phyloP scores from a whole-genome alignment of 2,797 vertebrate genomes.

The Phoebastria nigripes region DNA sequence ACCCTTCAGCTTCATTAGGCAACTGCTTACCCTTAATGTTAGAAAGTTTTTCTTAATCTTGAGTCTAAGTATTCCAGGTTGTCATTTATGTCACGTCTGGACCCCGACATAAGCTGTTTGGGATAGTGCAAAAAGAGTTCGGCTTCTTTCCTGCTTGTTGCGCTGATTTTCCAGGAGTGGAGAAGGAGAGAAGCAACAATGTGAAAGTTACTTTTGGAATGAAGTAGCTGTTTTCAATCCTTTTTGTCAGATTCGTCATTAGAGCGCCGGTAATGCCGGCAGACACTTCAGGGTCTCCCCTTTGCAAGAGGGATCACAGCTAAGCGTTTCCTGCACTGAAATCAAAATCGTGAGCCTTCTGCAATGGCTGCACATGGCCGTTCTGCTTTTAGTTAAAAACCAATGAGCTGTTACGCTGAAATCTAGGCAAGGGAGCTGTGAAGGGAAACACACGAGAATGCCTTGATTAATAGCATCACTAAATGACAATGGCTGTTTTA shows the following conservation, averaged over 20 bases:
- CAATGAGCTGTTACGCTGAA: neutral
- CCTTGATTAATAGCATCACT: conserved; percentile 50
- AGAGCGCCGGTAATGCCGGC: neutral
- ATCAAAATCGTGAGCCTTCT: neutral
- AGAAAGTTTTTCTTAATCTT: neutral
- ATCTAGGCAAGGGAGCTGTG: neutral
- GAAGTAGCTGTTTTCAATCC: neutral
- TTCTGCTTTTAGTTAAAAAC: neutral
- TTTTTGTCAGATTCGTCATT: neutral
- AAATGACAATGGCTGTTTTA: conserved; percentile 36
- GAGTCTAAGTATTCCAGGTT: neutral
- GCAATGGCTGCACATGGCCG: neutral
- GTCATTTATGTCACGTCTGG: neutral
- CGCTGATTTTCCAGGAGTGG: neutral
- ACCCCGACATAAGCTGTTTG: neutral
- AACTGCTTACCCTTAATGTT: neutral
- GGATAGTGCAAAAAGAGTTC: neutral
- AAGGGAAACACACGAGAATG: neutral
- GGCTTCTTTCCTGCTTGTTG: neutral
- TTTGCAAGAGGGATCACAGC: neutral
- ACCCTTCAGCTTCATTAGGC: neutral
- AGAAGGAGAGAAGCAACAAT: neutral
- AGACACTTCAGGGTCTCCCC: neutral
- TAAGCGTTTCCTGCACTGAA: neutral
- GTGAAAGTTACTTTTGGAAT: neutral